These are phyloP conservation scores for Magallana ariakensis DNA, from an alignment of 1,140 invertebrate genomes.

Conservation along the genomic window DNA sequence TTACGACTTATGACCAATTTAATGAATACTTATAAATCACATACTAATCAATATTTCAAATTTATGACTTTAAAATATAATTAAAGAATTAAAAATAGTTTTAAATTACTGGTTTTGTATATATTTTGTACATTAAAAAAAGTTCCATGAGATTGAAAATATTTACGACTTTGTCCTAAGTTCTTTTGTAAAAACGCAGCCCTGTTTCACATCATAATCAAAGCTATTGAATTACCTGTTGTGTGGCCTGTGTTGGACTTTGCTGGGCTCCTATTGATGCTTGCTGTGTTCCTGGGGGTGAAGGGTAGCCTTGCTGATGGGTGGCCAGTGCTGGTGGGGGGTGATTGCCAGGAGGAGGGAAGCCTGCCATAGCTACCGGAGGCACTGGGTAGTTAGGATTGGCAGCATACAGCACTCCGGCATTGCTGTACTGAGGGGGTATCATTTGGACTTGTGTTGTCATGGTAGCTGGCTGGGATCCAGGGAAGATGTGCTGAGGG, in stretches of 20 bases:
- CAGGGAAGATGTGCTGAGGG: conserved; percentile 19
- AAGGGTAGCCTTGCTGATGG: conserved; percentile 29
- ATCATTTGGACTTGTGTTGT: conserved; percentile 36
- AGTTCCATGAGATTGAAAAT: too few species aligned
- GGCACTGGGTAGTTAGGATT: not conserved
- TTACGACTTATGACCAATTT: too few species aligned
- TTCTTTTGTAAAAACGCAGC: too few species aligned
- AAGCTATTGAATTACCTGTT: not conserved
- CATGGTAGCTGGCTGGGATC: conserved; percentile 15
- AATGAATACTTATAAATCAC: too few species aligned
- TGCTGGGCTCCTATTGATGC: conserved; percentile 13
- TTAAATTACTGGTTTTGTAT: too few species aligned
- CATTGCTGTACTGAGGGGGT: not conserved
- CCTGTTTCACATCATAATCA: too few species aligned
- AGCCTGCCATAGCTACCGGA: not conserved
- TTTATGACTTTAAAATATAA: too few species aligned
- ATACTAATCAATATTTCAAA: too few species aligned
- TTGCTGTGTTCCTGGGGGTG: conserved; percentile 9
- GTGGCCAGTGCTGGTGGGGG: conserved; percentile 16
- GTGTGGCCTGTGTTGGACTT: conserved; percentile 1
- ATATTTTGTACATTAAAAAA: too few species aligned
- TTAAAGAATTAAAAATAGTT: too few species aligned
- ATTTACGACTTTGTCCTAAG: too few species aligned
- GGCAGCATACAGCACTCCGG: not conserved
- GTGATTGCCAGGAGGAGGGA: not conserved